phyloP scores from a whole-genome alignment of 2,888 invertebrate genomes.

The Dasypolia templi region DNA sequence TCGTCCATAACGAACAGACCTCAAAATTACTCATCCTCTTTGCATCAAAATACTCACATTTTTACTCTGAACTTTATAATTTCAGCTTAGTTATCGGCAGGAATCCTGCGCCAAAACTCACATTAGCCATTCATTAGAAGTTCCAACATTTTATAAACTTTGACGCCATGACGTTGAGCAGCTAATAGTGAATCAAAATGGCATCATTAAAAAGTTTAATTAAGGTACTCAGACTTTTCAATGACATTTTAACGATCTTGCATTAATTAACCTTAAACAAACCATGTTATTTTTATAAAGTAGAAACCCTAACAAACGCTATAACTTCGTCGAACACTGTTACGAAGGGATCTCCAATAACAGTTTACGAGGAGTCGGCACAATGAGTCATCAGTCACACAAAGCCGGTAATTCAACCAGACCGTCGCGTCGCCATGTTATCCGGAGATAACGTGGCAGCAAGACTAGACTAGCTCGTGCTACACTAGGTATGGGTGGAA shows the following conservation, averaged over 20 bases:
- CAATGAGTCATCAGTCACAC: constrained; percentile 78
- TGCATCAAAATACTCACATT: constrained; percentile 14
- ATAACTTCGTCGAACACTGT: constrained; percentile 13
- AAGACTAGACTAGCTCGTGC: constrained; percentile 42
- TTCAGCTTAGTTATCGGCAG: constrained; percentile 3
- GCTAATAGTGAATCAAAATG: constrained; percentile 47
- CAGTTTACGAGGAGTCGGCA: constrained; percentile 71
- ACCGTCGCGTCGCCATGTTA: constrained; percentile 74
- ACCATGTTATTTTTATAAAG: constrained; percentile 18
- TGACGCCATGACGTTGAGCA: constrained; percentile 29
- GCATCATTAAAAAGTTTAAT: constrained; percentile 53
- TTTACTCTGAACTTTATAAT: constrained; percentile 9
- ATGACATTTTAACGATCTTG: constrained; percentile 46
- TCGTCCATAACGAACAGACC: constrained; percentile 23
- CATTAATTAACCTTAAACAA: constrained; percentile 28
- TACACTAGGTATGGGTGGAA: constrained; percentile 60
- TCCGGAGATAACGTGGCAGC: constrained; percentile 69
- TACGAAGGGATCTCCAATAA: constrained; percentile 71
- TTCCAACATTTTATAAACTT: constrained; percentile 49
- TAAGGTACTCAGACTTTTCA: constrained; percentile 40
- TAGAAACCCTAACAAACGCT: constrained; percentile 11
- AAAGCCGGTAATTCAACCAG: constrained; percentile 77
- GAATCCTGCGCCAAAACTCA: constrained; percentile 23
- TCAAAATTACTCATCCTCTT: constrained; percentile 34
- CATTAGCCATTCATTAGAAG: constrained; percentile 38